phyloP scores from a whole-genome alignment of 1,140 invertebrate species.

The Diachasma alloeum region DNA sequence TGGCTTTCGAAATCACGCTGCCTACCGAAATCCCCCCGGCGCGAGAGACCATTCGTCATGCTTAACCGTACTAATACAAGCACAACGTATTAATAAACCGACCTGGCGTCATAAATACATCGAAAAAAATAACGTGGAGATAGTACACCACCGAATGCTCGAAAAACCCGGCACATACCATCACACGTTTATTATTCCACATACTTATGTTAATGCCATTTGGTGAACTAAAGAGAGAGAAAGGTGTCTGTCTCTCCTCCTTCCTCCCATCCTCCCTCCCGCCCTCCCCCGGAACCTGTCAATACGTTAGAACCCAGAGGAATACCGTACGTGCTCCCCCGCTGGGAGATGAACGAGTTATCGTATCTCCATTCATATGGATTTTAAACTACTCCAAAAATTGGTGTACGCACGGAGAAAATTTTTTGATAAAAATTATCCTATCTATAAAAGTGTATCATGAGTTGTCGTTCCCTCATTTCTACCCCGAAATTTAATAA shows the following conservation, averaged over 20 bases:
- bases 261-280: neutral
- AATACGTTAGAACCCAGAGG: constrained; percentile 32
- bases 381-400: neutral
- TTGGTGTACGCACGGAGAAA: no score
- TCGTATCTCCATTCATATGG: neutral
- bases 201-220: constrained; percentile 55
- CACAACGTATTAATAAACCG: constrained; percentile 63
- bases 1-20: constrained; percentile 32
- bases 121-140: constrained; percentile 22
- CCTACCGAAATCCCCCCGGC: constrained; percentile 49
- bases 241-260: neutral
- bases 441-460: no score
- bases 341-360: constrained; percentile 6
- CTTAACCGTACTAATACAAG: constrained; percentile 63
- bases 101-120: constrained; percentile 33
- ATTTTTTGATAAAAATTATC: no score
- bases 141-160: constrained; percentile 32
- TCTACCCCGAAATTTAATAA: no score
- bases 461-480: no score
- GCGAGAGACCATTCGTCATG: constrained; percentile 60
- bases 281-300: constrained; percentile 30
- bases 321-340: neutral
- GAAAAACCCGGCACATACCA: constrained; percentile 49
- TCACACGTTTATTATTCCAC: neutral
- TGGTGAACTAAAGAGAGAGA: neutral